Evolutionary conservation across 2,888 invertebrate species (phyloP).

Genomic region (Poecilus cupreus): DNA sequence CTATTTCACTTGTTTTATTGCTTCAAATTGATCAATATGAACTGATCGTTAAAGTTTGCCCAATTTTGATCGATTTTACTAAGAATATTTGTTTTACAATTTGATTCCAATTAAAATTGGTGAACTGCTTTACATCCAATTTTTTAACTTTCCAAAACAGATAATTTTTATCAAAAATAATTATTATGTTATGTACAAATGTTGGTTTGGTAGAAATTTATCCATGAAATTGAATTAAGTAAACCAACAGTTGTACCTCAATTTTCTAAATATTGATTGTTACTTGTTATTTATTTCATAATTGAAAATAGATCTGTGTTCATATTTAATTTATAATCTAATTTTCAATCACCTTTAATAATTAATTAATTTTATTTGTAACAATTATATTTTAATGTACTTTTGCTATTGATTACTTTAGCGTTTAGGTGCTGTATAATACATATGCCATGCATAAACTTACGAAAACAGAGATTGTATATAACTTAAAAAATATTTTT

Average conservation of each 20-base stretch:
- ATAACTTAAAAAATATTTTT: background rate
- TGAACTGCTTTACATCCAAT: background rate
- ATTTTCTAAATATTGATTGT: background rate
- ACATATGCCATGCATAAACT: background rate
- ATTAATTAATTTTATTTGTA: background rate
- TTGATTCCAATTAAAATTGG: background rate
- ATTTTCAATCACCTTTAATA: background rate
- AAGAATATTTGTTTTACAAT: background rate
- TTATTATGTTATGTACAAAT: background rate
- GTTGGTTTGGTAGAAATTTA: background rate
- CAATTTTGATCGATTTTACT: background rate
- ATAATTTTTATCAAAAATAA: background rate
- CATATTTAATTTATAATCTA: background rate
- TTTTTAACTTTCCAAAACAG: background rate
- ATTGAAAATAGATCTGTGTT: background rate
- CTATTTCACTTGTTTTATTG: background rate
- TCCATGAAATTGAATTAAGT: background rate
- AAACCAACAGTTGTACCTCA: background rate
- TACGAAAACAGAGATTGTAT: background rate
- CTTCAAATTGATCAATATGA: background rate
- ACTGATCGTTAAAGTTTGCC: background rate
- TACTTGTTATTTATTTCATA: conserved; percentile 14
- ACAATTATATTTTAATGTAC: background rate
- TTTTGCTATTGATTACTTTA: background rate
- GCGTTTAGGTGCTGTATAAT: conserved; percentile 15